Evolutionary conservation across 2,888 invertebrate species (phyloP).

Genomic region (Agrochola lota): DNA sequence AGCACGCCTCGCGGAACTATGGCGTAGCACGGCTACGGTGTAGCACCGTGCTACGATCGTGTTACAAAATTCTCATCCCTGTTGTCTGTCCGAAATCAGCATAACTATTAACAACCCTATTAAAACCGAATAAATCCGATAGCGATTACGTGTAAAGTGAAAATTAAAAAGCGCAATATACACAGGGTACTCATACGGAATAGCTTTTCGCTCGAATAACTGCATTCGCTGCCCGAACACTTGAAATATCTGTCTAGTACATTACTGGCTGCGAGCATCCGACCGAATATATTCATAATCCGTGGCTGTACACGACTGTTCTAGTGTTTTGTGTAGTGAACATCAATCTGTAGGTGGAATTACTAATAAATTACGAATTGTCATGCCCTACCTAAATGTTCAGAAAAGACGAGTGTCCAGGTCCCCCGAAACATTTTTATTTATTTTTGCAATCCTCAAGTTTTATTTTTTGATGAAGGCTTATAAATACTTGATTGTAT

Average conservation of each 20-base stretch:
- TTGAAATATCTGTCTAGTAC: slow-evolving; percentile 80
- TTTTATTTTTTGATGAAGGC: not conserved
- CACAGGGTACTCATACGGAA: slow-evolving; percentile 57
- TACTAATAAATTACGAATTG: not conserved
- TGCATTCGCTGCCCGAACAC: slow-evolving; percentile 74
- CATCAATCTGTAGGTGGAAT: not conserved
- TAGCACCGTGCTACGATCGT: slow-evolving; percentile 1
- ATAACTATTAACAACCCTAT: slow-evolving; percentile 10
- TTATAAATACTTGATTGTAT: slow-evolving; percentile 50
- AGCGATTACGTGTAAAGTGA: slow-evolving; percentile 49
- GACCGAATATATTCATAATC: slow-evolving; percentile 82
- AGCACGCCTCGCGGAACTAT: slow-evolving; percentile 14
- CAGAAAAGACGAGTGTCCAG: not conserved
- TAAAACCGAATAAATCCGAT: slow-evolving; percentile 21
- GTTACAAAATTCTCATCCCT: not conserved
- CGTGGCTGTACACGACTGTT: slow-evolving; percentile 35
- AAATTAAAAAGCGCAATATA: slow-evolving; percentile 63
- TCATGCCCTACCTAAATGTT: not conserved
- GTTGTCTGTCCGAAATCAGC: not conserved
- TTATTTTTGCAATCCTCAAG: not conserved
- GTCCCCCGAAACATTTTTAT: not conserved
- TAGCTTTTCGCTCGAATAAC: slow-evolving; percentile 76
- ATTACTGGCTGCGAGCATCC: slow-evolving; percentile 78
- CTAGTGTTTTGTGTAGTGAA: slow-evolving; percentile 13
- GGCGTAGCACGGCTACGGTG: slow-evolving; percentile 20